A percentile compares a stretch with the other conserved stretches of the same genome.
These are phyloP conservation scores for Ochropacha duplaris DNA, from an alignment of 2,888 invertebrate species.

Conservation along the genomic window DNA sequence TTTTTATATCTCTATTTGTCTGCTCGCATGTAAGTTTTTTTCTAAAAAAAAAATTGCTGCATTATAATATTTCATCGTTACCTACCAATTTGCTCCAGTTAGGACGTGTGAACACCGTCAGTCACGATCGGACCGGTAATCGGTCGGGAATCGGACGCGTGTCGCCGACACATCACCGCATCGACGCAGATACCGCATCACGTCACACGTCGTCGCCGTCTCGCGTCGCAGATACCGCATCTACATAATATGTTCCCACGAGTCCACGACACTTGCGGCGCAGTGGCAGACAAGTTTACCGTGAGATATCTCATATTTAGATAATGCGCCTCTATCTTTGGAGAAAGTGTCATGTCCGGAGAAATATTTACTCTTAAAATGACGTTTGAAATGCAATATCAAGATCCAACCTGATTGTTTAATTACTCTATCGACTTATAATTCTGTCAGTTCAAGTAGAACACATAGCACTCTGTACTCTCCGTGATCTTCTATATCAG, in stretches of 20 bases:
- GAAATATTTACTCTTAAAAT: not conserved
- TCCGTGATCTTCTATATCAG: too few relatives aligned
- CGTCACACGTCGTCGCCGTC: too few relatives aligned
- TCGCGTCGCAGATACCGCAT: not conserved
- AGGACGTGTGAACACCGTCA: not conserved
- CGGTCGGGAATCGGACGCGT: not conserved
- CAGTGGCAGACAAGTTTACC: constrained; percentile 17
- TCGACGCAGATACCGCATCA: not conserved
- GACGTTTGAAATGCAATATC: too few relatives aligned
- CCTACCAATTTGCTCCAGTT: too few relatives aligned
- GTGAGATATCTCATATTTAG: constrained; percentile 42
- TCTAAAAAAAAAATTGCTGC: too few relatives aligned
- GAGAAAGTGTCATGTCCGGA: constrained; percentile 1
- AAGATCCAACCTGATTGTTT: too few relatives aligned
- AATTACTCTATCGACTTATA: too few relatives aligned
- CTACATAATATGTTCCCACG: not conserved
- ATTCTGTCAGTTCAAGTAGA: too few relatives aligned
- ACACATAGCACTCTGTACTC: too few relatives aligned
- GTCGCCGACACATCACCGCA: not conserved
- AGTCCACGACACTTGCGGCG: constrained; percentile 5
- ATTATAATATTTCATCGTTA: too few relatives aligned
- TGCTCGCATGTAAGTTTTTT: not conserved
- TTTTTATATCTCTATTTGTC: not conserved
- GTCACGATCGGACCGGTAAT: not conserved
- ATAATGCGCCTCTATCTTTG: constrained; percentile 12